A percentile compares a stretch with the other conserved stretches of the same genome.
These are phyloP conservation scores for Andrena flavipes DNA, from an alignment of 2,888 invertebrate genomes.

Conservation along the genomic window DNA sequence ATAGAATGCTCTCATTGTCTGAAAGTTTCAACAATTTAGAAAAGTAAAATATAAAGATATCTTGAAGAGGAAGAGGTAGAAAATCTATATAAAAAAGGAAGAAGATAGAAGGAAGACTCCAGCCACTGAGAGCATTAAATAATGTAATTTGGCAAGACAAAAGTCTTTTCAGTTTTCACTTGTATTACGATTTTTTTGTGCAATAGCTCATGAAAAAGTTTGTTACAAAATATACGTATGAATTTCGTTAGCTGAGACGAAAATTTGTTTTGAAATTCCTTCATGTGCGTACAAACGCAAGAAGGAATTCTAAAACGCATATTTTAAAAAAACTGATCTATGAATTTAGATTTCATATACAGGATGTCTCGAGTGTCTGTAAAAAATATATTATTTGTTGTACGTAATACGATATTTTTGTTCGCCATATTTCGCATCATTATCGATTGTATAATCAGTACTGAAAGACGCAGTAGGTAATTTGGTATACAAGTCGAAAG, in stretches of 20 bases:
- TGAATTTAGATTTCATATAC: constrained; percentile 49
- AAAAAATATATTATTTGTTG: constrained; percentile 54
- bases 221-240: constrained; percentile 57
- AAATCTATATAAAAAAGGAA: neutral
- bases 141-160: constrained; percentile 33
- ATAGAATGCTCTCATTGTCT: constrained; percentile 49
- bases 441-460: constrained; percentile 25
- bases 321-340: constrained; percentile 46
- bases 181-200: constrained; percentile 36
- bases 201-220: constrained; percentile 50
- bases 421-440: constrained; percentile 22
- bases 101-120: constrained; percentile 11
- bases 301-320: constrained; percentile 52
- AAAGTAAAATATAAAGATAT: constrained; percentile 7
- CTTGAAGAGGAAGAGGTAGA: constrained; percentile 2
- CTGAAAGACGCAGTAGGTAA: constrained; percentile 36
- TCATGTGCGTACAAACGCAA: constrained; percentile 23
- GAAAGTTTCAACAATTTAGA: constrained; percentile 20
- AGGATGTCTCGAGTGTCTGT: constrained; percentile 51
- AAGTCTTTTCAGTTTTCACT: constrained; percentile 34
- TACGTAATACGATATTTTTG: constrained; percentile 35
- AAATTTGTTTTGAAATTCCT: constrained; percentile 53
- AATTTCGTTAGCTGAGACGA: constrained; percentile 43
- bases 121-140: constrained; percentile 40
- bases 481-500: constrained; percentile 26